These are phyloP conservation scores for Nephrotoma flavescens DNA, from an alignment of 2,888 invertebrate species.

Conservation along the genomic window DNA sequence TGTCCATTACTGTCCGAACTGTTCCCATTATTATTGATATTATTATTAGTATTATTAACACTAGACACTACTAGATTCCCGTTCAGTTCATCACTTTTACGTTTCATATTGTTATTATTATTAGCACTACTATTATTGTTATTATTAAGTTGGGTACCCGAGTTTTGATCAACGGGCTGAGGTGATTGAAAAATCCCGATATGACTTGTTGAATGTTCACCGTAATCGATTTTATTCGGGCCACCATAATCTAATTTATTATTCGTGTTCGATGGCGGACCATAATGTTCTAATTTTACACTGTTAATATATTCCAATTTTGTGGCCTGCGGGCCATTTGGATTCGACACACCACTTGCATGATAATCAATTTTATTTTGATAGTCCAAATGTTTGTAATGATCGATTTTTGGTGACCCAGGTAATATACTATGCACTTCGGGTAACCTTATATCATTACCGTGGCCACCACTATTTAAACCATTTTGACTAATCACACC, in stretches of 20 bases:
- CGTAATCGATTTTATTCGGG: conserved; percentile 7
- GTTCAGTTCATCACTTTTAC: conserved; percentile 9
- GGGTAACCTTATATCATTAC: conserved; percentile 24
- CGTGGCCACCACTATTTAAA: conserved; percentile 6
- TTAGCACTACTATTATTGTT: neutral
- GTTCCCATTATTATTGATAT: conserved; percentile 14
- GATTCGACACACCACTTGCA: conserved; percentile 21
- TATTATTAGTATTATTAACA: conserved; percentile 26
- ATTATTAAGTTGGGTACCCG: neutral
- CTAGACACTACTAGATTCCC: conserved; percentile 2
- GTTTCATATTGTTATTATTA: neutral
- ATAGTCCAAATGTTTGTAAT: conserved; percentile 24
- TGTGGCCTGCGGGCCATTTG: conserved; percentile 25
- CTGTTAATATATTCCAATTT: conserved; percentile 10
- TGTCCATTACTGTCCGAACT: conserved; percentile 1
- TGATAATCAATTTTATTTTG: conserved; percentile 23
- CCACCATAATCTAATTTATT: conserved; percentile 1
- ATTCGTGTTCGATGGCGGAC: neutral
- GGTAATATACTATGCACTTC: conserved; percentile 31
- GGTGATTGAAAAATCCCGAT: conserved; percentile 9
- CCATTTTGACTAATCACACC: neutral
- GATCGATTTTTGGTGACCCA: conserved; percentile 27
- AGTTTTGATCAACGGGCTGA: conserved; percentile 12
- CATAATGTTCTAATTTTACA: conserved; percentile 11
- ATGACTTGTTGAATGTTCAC: neutral